These are phyloP conservation scores for Drosophila pseudotakahashii DNA, from an alignment of 2,888 invertebrate genomes.

Conservation along the genomic window DNA sequence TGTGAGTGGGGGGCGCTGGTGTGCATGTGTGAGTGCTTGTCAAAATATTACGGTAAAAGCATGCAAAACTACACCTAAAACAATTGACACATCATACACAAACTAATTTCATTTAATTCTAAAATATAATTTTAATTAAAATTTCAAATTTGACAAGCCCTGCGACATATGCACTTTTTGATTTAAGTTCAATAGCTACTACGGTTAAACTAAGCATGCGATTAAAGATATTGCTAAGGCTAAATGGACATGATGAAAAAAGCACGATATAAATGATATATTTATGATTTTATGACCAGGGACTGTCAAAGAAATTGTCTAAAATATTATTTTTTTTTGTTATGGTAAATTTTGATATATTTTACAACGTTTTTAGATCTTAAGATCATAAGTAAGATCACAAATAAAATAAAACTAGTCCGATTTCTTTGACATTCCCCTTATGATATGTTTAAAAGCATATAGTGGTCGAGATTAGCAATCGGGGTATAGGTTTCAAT, in stretches of 20 bases:
- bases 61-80: neutral
- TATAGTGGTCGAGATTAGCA: slow-evolving; percentile 9
- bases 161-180: neutral
- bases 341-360: neutral
- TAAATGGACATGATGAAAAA: slow-evolving; percentile 5
- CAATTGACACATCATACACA: neutral
- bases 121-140: neutral
- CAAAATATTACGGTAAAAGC: neutral
- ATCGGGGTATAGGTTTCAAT: slow-evolving; percentile 3
- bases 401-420: neutral
- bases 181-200: neutral
- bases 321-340: too few species aligned
- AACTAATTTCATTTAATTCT: neutral
- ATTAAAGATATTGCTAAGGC: neutral
- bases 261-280: neutral
- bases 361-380: neutral
- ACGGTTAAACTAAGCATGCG: neutral
- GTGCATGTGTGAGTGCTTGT: slow-evolving; percentile 9
- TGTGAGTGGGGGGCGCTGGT: neutral
- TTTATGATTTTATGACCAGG: neutral
- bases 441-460: neutral
- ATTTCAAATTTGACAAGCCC: slow-evolving; percentile 11
- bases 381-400: neutral
- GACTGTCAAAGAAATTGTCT: neutral
- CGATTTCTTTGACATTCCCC: slow-evolving; percentile 16